Conservation (phyloP, 2,797 vertebrate species). For the Simalia tracyae region DNA sequence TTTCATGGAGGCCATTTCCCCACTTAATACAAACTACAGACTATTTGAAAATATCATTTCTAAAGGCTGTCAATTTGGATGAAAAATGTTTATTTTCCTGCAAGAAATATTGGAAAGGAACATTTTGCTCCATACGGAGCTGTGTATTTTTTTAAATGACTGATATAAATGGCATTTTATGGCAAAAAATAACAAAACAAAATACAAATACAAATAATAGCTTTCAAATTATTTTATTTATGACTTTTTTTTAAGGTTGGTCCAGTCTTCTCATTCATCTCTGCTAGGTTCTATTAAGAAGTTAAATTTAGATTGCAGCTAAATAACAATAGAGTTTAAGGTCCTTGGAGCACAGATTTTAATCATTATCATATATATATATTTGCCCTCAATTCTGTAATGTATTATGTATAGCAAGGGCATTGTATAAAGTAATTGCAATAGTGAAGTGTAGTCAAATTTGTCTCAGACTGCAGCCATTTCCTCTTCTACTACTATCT, state of each 20-base stretch:
- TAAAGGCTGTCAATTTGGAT: conserved; percentile 18
- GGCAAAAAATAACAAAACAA: background rate
- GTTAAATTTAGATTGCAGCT: background rate
- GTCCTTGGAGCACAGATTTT: background rate
- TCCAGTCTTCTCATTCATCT: background rate
- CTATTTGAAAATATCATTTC: conserved; percentile 27
- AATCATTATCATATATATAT: background rate
- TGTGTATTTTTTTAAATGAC: background rate
- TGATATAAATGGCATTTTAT: conserved; percentile 1
- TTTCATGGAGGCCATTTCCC: conserved; percentile 10
- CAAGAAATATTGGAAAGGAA: background rate
- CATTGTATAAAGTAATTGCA: background rate
- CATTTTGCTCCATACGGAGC: background rate
- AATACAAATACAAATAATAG: background rate
- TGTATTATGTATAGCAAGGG: background rate
- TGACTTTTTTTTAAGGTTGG: background rate
- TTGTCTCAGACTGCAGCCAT: background rate
- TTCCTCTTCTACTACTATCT: background rate
- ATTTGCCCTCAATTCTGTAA: background rate
- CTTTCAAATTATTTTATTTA: background rate
- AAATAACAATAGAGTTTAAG: background rate
- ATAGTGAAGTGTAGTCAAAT: background rate
- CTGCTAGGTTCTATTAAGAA: background rate
- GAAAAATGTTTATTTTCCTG: conserved; percentile 18
- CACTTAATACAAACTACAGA: background rate